phyloP scores from a whole-genome alignment of 1,140 invertebrate genomes.

The Ceratoteleas bidentatus region DNA sequence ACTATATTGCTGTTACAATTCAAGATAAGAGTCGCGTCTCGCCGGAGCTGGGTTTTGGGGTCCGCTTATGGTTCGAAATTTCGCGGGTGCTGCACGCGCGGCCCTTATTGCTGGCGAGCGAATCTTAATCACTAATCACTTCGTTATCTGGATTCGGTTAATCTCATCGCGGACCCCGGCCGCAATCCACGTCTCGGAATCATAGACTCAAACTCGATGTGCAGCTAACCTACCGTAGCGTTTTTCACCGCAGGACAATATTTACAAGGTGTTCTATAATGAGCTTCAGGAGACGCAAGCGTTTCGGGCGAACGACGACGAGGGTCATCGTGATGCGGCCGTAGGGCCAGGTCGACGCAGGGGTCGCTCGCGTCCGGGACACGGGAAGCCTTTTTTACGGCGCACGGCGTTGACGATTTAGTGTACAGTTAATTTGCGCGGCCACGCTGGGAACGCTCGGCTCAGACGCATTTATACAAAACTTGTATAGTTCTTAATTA shows the following conservation, averaged over 20 bases:
- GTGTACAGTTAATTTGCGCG: conserved; percentile 55
- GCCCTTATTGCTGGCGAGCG: too few species aligned
- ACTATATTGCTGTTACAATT: too few species aligned
- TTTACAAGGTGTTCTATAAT: conserved; percentile 63
- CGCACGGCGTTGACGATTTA: conserved; percentile 38
- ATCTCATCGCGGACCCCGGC: conserved; percentile 19
- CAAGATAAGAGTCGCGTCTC: too few species aligned
- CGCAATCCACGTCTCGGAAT: conserved; percentile 31
- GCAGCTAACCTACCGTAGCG: conserved; percentile 38
- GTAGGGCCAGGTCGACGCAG: conserved; percentile 16
- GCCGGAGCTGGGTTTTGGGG: too few species aligned
- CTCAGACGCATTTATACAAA: conserved; percentile 31
- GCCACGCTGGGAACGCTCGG: conserved; percentile 1
- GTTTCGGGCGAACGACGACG: conserved; percentile 37
- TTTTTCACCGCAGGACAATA: conserved; percentile 61
- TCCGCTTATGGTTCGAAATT: too few species aligned
- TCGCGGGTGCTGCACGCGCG: too few species aligned
- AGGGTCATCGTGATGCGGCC: conserved; percentile 10
- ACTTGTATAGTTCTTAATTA: conserved; percentile 52
- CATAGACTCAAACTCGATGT: conserved; percentile 42
- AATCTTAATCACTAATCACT: conserved; percentile 29
- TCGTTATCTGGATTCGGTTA: conserved; percentile 43
- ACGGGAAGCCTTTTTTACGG: conserved; percentile 35
- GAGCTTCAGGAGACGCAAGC: conserved; percentile 57
- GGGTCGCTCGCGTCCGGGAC: conserved; percentile 12